Percentiles rank a stretch among this genome's conserved stretches.
Conservation (phyloP, 2,797 vertebrate species). For the Macrochelys suwanniensis region DNA sequence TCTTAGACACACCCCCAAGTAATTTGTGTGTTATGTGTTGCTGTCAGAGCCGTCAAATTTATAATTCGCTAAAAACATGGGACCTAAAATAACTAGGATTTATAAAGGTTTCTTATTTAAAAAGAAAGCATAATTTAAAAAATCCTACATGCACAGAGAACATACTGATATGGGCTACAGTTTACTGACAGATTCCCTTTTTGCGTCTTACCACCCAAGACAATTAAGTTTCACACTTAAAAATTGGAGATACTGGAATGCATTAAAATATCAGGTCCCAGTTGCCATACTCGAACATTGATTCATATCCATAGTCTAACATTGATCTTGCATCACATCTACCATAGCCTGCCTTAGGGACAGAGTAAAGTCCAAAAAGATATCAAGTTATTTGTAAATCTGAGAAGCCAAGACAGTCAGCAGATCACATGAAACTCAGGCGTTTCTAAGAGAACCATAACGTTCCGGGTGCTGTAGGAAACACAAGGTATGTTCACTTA, state of each 20-base stretch:
- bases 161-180: not conserved
- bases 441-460: fast-evolving
- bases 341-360: fast-evolving
- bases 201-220: not conserved
- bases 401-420: fast-evolving
- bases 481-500: fast-evolving
- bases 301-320: fast-evolving
- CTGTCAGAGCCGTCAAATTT: not conserved
- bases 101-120: not conserved
- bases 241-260: not conserved
- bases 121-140: not conserved
- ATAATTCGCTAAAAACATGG: not conserved
- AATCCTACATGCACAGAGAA: not conserved
- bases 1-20: not conserved
- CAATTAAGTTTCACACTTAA: not conserved
- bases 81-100: not conserved
- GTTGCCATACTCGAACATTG: not conserved
- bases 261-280: not conserved
- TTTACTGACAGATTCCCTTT: not conserved
- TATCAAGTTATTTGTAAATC: not conserved
- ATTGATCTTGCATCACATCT: fast-evolving
- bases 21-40: not conserved
- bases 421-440: fast-evolving
- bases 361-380: fast-evolving
- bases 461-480: fast-evolving